Evolutionary conservation across 64 coral and sea anemone species (phyloP), one percentile per base, ranked within the genome.

Genomic region (Cladopsammia gracilis): DNA sequence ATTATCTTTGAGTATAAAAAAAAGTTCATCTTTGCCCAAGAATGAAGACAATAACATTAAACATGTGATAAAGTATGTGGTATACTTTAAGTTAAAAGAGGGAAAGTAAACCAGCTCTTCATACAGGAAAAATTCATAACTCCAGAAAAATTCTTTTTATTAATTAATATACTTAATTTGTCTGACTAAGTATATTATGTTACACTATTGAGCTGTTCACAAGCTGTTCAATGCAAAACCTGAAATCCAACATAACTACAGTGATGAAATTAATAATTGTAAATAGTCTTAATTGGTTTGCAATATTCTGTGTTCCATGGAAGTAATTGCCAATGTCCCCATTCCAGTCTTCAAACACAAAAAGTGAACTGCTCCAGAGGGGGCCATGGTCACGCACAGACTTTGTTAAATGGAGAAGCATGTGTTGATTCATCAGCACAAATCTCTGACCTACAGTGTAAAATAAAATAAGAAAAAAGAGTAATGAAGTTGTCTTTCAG

Each of bases 311-410:
- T 13, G 70, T 72, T 42, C 70, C 70, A 72, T 72, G 70, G 34
- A 72, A 72, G 43, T 48, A 72, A 42, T 72, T 72, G 25, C 70
- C 70, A 43, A 82, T 81, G 48, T 89, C 87, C 3, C 87, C 87
- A 89, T 89, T 89, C 72, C 87, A 89, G 15, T 89, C 87, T 47
- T 89, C 87, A 77, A 89, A 89, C 25, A 60, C 42, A 49, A 89
- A 89, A 0, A 89, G 87, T 2, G 59, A 89, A 89, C 73, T 89
- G 34, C 57, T 89, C 70, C 70, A 89, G 0, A 89, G 58, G 12
- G 87, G 87, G 4, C 87, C 73, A 72, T 82, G 43, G 13, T 66
- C 24, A 10, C 25, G 48, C 48, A 91, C 75, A 82, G 77, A 50
- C 34, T 81, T 77, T 66, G 25, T 51, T 20, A 72, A 42, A 45